Conservation (phyloP, 2,113 vertebrate genomes). For the Microtus ochrogaster region DNA sequence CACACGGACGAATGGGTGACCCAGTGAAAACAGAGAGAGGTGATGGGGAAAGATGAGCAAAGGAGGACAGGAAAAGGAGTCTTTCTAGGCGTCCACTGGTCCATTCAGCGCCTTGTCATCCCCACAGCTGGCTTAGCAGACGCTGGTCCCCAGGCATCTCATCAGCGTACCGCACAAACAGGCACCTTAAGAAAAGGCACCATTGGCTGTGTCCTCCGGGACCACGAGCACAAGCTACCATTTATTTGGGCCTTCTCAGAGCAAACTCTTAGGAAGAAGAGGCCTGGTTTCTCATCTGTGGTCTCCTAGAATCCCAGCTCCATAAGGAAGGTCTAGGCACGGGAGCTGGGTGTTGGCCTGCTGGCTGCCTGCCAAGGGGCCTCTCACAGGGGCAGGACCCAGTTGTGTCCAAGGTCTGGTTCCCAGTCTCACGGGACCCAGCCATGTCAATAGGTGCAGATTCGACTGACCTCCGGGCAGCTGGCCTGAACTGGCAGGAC, state of each 20-base stretch:
- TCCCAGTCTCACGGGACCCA: not conserved
- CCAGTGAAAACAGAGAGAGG: not conserved
- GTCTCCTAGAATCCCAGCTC: not conserved
- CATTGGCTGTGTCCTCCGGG: rapidly evolving
- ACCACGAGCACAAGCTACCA: not conserved
- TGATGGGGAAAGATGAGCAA: not conserved
- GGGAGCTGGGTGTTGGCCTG: not conserved
- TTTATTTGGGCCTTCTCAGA: not conserved
- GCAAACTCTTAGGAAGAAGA: not conserved
- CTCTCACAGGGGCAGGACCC: not conserved
- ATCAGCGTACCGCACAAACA: rapidly evolving
- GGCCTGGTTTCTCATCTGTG: not conserved
- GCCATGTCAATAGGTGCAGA: rapidly evolving
- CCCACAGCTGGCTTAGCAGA: rapidly evolving
- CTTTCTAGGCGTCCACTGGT: not conserved
- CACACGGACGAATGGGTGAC: not conserved
- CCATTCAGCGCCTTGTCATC: not conserved
- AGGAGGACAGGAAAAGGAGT: not conserved
- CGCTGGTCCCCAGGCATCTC: not conserved
- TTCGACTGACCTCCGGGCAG: not conserved
- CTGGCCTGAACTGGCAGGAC: not conserved
- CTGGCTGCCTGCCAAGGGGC: slow-evolving; percentile 42
- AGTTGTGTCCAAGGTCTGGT: slow-evolving; percentile 1
- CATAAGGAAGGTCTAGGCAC: not conserved
- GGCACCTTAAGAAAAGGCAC: rapidly evolving